Conservation (phyloP, 2,888 invertebrate species). For the Agrochola lychnidis region DNA sequence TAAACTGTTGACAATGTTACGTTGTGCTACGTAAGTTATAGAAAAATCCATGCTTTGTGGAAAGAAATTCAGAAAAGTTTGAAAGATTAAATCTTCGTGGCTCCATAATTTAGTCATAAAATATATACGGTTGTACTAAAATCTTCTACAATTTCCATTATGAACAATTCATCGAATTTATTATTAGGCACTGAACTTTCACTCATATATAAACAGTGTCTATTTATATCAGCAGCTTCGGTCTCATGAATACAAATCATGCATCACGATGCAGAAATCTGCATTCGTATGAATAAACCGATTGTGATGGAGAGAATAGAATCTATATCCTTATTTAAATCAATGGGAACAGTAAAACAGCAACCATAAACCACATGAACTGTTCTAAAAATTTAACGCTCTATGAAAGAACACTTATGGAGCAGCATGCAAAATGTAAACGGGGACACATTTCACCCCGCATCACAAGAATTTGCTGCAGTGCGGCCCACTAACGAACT, state of each 20-base stretch:
- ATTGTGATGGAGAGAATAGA: conserved; percentile 22
- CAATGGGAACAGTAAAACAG: conserved; percentile 13
- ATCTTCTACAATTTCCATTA: background rate
- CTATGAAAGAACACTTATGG: conserved; percentile 29
- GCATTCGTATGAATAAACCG: conserved; percentile 42
- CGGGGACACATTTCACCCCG: conserved; percentile 52
- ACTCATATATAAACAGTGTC: conserved; percentile 23
- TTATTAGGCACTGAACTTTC: conserved; percentile 37
- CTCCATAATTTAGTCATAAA: background rate
- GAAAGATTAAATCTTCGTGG: background rate
- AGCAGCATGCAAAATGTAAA: conserved; percentile 49
- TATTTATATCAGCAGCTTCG: conserved; percentile 41
- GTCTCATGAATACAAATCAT: conserved; percentile 40
- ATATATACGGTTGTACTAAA: no score
- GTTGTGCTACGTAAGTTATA: conserved; percentile 35
- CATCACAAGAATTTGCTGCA: conserved; percentile 71
- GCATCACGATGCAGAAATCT: conserved; percentile 28
- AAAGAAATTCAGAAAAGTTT: background rate
- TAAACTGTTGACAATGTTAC: conserved; percentile 54
- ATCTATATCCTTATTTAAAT: conserved; percentile 35
- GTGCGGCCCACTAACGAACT: conserved; percentile 66
- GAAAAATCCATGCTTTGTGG: background rate
- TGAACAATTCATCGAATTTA: background rate
- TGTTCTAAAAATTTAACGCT: conserved; percentile 26
- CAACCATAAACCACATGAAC: conserved; percentile 10